Evolutionary conservation across 2,797 vertebrate species (phyloP).

Genomic region (Rousettus madagascariensis): DNA sequence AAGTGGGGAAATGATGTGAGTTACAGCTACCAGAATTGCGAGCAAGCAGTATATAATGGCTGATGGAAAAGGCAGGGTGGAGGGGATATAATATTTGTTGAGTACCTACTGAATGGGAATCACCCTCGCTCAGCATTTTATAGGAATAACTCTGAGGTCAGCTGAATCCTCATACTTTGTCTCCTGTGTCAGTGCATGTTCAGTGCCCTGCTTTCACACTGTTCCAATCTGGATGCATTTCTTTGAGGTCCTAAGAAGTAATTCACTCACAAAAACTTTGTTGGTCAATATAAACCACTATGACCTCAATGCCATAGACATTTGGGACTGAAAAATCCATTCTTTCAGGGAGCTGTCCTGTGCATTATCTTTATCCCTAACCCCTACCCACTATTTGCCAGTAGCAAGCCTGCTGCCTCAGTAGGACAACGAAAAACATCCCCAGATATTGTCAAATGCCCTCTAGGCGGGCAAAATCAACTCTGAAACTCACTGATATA

Average conservation of each 20-base stretch:
- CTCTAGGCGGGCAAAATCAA: neutral
- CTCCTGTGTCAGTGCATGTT: neutral
- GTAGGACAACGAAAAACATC: neutral
- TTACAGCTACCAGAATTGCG: neutral
- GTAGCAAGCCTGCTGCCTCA: neutral
- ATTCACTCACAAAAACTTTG: neutral
- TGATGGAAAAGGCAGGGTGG: neutral
- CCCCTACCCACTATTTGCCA: neutral
- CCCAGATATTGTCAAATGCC: neutral
- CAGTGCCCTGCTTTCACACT: neutral
- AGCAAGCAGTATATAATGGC: neutral
- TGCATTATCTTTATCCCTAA: neutral
- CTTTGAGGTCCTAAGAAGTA: slow-evolving; percentile 11
- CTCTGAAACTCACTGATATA: neutral
- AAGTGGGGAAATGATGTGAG: neutral
- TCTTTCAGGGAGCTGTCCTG: neutral
- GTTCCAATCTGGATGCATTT: neutral
- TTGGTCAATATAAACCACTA: neutral
- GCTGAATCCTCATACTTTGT: neutral
- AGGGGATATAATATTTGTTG: neutral
- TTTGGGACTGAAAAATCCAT: neutral
- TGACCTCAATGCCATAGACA: neutral
- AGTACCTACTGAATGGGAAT: neutral
- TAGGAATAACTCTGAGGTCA: neutral
- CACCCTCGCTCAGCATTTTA: neutral